Evolutionary conservation across 2,888 invertebrate genomes (phyloP), one percentile per base, ranked within the genome.

Genomic region (Venusia cambrica): DNA sequence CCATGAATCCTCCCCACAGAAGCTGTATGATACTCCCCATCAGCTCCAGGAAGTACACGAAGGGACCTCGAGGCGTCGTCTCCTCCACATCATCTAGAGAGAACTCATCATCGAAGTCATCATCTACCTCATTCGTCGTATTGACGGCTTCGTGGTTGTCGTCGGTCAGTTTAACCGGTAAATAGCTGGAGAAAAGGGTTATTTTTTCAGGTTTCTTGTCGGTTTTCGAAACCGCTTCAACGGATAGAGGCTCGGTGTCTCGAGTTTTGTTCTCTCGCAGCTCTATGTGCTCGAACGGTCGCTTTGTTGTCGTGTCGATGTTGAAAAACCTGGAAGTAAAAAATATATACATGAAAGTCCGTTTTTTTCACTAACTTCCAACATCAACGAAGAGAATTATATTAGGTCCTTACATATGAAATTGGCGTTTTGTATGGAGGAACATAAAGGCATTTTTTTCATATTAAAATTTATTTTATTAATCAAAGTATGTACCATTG

Each of bases 201-300:
- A 84, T 51, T 38, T 85, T 87, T 35, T 87, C 87, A 0, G 87
- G 87, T 57, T 81, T 85, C 16, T 62, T 73, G 1, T 67, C 69
- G 1, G 29, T 25, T 44, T 69, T 78, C 9, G 54, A 66, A 0
- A 65, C 8, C 0, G 61, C 68, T 17, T 77, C 79, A 0, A 51
- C 44, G 0, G 81, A 76, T 0, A 87, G 36, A 42, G 84, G 81
- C 48, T 87, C 87, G 0, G 77, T 65, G 14, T 84, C 85, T 44
- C 76, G 63, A 1, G 21, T 34, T 53, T 26, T 28, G 38, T 16
- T 41, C 18, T 38, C 30, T 25, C 32, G 32, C n/a, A 51, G 39
- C 5, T 51, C 51, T 13, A 51, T 45, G 36, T 48, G 51, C 4
- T 48, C 45, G 25, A 51, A 51, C 0, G 55, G 40, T 3, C 37